Evolutionary conservation across 2,113 vertebrate species (phyloP).

Genomic region (Pelobates fuscus): DNA sequence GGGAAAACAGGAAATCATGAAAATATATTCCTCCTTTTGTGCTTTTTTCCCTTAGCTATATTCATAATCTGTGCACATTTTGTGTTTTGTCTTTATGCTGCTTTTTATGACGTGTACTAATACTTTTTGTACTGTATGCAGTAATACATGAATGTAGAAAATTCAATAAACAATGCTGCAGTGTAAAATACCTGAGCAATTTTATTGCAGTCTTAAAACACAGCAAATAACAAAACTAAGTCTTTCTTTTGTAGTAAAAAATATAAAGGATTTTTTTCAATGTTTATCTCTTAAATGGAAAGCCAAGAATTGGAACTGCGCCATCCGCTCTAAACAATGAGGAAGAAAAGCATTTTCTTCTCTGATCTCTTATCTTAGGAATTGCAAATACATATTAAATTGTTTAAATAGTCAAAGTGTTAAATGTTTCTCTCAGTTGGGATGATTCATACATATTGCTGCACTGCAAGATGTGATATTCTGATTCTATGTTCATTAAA

Average conservation of each 20-base stretch:
- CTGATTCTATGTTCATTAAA: constrained; percentile 78
- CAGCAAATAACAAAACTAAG: no score
- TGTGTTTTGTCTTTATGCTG: no score
- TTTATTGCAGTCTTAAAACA: no score
- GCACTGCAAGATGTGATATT: constrained; percentile 70
- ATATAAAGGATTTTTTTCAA: constrained; percentile 22
- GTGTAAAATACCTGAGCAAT: no score
- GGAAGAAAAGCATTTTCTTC: constrained; percentile 70
- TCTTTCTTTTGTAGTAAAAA: neutral
- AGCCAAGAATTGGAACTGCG: constrained; percentile 76
- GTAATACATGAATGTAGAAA: no score
- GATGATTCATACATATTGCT: constrained; percentile 65
- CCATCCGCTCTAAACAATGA: constrained; percentile 75
- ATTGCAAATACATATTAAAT: constrained; percentile 82
- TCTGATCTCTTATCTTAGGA: constrained; percentile 70
- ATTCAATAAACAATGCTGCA: no score
- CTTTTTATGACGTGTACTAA: no score
- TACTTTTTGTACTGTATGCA: no score
- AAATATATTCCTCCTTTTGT: no score
- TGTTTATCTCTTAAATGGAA: constrained; percentile 63
- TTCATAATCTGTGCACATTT: no score
- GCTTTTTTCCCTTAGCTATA: no score
- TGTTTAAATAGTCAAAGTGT: constrained; percentile 77
- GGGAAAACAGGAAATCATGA: no score
- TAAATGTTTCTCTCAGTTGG: constrained; percentile 76